These are phyloP conservation scores for Pseudomyrmex pallidus DNA, from an alignment of 1,140 invertebrate genomes.

Conservation along the genomic window DNA sequence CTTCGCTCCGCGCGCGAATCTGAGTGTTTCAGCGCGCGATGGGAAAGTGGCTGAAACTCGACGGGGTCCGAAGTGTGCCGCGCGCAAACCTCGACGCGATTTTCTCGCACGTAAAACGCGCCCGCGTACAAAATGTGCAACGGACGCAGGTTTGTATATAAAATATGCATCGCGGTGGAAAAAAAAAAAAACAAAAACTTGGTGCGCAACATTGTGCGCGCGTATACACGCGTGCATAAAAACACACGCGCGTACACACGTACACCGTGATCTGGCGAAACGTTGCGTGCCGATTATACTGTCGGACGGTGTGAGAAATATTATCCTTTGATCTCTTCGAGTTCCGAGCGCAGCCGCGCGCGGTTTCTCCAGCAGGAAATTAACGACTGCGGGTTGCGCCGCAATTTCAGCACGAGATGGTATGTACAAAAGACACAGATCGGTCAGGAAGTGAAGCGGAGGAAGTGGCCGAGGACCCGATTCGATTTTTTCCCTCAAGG, in stretches of 20 bases:
- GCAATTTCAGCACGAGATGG: constrained; percentile 74
- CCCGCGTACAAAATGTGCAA: not conserved
- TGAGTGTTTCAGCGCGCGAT: constrained; percentile 15
- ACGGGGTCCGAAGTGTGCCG: constrained; percentile 52
- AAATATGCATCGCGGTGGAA: not conserved
- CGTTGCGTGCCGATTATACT: constrained; percentile 81
- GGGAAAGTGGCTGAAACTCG: constrained; percentile 58
- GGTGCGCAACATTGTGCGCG: not conserved
- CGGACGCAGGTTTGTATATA: not conserved
- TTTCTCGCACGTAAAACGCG: constrained; percentile 30
- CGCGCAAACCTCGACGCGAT: constrained; percentile 45
- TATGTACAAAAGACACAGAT: constrained; percentile 64
- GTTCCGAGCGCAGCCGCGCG: constrained; percentile 69
- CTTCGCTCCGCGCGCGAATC: not conserved
- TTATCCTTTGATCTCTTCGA: constrained; percentile 81
- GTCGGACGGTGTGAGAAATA: constrained; percentile 81
- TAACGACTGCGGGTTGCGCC: constrained; percentile 75
- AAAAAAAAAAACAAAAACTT: no score
- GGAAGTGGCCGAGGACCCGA: constrained; percentile 61
- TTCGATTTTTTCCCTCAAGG: constrained; percentile 28
- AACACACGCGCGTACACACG: not conserved
- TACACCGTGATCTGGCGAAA: constrained; percentile 39
- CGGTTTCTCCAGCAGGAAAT: constrained; percentile 78
- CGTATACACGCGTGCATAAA: not conserved
- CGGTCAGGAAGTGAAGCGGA: constrained; percentile 73